Percentiles rank a stretch among this genome's conserved stretches.
phyloP scores from a whole-genome alignment of 2,888 invertebrate species.

The Lithophane socia region DNA sequence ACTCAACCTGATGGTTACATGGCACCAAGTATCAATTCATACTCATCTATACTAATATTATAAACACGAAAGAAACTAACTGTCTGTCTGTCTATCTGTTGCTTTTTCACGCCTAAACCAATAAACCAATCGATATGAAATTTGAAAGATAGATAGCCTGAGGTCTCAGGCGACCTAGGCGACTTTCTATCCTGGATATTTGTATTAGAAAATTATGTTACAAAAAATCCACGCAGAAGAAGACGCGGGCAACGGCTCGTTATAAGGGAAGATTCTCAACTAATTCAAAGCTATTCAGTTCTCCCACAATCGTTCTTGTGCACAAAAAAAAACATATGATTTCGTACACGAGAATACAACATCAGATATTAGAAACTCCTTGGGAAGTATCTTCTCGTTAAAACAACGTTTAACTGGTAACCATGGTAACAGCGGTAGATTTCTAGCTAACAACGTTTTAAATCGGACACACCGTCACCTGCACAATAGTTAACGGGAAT shows the following conservation, averaged over 20 bases:
- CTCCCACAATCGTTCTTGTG: neutral
- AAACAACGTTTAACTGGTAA: constrained; percentile 4
- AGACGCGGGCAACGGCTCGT: neutral
- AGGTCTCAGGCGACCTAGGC: neutral
- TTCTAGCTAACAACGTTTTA: constrained; percentile 2
- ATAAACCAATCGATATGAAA: too few relatives aligned
- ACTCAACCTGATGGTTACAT: too few relatives aligned
- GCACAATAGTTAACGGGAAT: neutral
- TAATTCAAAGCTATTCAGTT: neutral
- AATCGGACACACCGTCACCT: neutral
- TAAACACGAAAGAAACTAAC: neutral
- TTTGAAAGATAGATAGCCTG: too few relatives aligned
- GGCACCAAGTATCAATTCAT: neutral
- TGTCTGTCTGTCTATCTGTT: neutral
- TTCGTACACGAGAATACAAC: constrained; percentile 1
- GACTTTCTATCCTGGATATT: neutral
- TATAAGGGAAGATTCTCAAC: neutral
- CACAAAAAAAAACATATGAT: constrained; percentile 4
- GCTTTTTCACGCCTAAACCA: too few relatives aligned
- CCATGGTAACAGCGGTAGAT: constrained; percentile 20
- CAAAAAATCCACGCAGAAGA: neutral
- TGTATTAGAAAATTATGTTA: neutral
- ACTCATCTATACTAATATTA: neutral
- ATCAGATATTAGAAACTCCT: constrained; percentile 19
- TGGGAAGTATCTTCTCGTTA: constrained; percentile 4